Conservation (phyloP, 2,888 invertebrate species). For the Saturnia japonica region DNA sequence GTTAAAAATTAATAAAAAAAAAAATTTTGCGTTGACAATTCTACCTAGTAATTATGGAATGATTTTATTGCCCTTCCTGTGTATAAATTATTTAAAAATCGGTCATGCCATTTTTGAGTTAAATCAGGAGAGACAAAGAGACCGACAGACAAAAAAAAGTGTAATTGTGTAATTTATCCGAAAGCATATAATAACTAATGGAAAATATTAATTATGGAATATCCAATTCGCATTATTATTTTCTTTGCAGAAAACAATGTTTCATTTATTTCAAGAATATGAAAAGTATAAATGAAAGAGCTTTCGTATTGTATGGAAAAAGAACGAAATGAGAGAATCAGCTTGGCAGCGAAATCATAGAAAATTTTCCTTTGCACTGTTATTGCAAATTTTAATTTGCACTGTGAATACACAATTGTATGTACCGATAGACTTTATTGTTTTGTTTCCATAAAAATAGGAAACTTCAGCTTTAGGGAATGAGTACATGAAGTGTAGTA, state of each 20-base stretch:
- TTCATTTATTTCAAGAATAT: conserved; percentile 8
- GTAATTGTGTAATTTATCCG: too few species aligned
- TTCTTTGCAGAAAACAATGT: neutral
- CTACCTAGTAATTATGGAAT: too few species aligned
- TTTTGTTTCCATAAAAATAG: neutral
- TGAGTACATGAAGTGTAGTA: neutral
- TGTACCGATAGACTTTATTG: neutral
- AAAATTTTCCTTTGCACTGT: neutral
- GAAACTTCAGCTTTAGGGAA: neutral
- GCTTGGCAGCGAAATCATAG: neutral
- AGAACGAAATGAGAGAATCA: neutral
- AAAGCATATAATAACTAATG: neutral
- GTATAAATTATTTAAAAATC: too few species aligned
- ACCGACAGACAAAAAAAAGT: too few species aligned
- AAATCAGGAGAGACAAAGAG: too few species aligned
- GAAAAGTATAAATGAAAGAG: neutral
- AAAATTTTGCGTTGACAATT: too few species aligned
- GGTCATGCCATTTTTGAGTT: too few species aligned
- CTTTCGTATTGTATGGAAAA: neutral
- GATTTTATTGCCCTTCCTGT: too few species aligned
- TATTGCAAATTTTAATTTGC: neutral
- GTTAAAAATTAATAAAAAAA: too few species aligned
- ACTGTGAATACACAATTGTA: neutral
- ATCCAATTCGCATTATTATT: neutral
- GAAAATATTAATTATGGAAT: neutral